Conservation (phyloP, 2,797 vertebrate genomes). For the Scarus forsteni region DNA sequence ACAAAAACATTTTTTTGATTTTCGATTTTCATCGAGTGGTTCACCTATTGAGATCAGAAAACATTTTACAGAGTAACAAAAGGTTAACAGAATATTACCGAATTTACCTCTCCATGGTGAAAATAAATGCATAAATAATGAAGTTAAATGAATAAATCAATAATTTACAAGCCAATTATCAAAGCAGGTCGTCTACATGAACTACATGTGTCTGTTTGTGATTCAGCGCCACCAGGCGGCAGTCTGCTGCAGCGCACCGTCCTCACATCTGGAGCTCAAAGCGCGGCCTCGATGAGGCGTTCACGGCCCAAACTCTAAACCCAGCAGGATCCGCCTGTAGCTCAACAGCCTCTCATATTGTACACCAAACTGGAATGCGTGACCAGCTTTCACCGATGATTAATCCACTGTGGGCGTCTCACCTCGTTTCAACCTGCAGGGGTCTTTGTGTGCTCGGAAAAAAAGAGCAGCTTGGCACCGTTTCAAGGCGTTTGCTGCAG, state of each 20-base stretch:
- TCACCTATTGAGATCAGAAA: too few relatives aligned
- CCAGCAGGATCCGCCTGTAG: constrained; percentile 9
- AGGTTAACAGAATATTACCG: too few relatives aligned
- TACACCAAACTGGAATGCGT: constrained; percentile 4
- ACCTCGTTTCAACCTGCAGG: constrained; percentile 8
- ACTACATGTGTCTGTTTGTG: not conserved
- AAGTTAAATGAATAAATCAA: too few relatives aligned
- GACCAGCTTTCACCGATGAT: constrained; percentile 39
- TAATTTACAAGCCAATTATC: too few relatives aligned
- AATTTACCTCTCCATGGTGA: too few relatives aligned
- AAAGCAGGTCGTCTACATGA: too few relatives aligned
- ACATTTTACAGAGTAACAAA: too few relatives aligned
- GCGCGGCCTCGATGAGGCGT: not conserved
- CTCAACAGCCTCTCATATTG: constrained; percentile 44
- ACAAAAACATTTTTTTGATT: too few relatives aligned
- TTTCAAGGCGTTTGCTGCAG: constrained; percentile 35
- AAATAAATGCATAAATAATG: too few relatives aligned
- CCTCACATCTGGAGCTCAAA: constrained; percentile 51
- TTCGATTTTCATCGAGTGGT: too few relatives aligned
- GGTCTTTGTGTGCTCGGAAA: not conserved
- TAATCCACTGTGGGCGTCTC: not conserved
- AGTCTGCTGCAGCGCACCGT: constrained; percentile 21
- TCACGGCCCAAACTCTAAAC: not conserved
- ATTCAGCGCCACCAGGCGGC: constrained; percentile 65
- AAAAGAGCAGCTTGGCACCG: constrained; percentile 23